Evolutionary conservation across 2,113 vertebrate species (phyloP).

Genomic region (Brachirus orientalis): DNA sequence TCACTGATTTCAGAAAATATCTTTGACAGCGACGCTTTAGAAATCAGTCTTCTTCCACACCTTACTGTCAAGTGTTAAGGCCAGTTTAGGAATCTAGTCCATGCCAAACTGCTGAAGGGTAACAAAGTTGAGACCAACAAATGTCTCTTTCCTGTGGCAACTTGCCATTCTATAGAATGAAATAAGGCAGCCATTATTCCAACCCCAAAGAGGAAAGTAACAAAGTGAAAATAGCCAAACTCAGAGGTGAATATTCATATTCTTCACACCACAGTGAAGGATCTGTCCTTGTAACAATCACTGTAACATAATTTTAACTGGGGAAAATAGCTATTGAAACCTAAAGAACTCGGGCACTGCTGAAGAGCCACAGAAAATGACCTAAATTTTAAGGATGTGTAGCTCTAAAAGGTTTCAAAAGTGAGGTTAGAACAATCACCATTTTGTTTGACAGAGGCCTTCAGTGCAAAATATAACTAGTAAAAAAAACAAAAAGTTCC

Average conservation of each 20-base stretch:
- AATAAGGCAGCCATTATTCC: conserved; percentile 33
- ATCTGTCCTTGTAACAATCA: neutral
- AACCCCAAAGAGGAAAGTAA: conserved; percentile 11
- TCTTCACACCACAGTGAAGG: conserved; percentile 10
- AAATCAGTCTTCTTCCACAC: conserved; percentile 20
- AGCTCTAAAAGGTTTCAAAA: conserved; percentile 21
- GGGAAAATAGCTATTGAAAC: neutral
- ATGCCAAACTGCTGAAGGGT: conserved; percentile 10
- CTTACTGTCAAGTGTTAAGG: conserved; percentile 19
- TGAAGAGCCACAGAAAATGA: conserved; percentile 2
- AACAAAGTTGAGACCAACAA: conserved; percentile 28
- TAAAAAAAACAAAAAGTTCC: conserved; percentile 23
- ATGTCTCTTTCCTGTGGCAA: conserved; percentile 11
- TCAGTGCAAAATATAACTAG: neutral
- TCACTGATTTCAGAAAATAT: conserved; percentile 65
- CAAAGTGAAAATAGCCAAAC: conserved; percentile 24
- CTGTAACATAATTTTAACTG: neutral
- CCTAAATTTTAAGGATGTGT: conserved; percentile 4
- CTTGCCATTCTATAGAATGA: conserved; percentile 24
- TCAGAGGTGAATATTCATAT: conserved; percentile 22
- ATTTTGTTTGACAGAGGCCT: conserved; percentile 12
- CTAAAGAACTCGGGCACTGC: no score
- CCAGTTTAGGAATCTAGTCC: conserved; percentile 22
- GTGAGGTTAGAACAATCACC: conserved; percentile 7
- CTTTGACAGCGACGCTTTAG: conserved; percentile 25